Evolutionary conservation across 2,797 vertebrate species (phyloP).

Genomic region (Esox masquinongy): DNA sequence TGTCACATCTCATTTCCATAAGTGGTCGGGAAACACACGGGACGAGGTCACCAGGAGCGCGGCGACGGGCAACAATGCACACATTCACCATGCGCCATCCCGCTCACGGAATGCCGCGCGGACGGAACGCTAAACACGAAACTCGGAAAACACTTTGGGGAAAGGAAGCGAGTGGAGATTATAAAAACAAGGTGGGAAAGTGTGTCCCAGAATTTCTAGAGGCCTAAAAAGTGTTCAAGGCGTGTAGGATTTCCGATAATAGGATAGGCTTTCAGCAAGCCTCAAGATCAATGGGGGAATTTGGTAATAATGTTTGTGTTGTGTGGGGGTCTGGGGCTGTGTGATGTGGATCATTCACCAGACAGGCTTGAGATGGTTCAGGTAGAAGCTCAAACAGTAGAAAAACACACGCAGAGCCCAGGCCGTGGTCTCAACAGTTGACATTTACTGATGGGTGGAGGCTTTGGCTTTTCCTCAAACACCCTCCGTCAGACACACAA

Average conservation of each 20-base stretch:
- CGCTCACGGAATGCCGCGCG: neutral
- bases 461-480: neutral
- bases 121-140: conserved; percentile 12
- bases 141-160: conserved; percentile 14
- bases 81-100: conserved; percentile 55
- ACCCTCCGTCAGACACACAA: neutral
- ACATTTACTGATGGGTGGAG: neutral
- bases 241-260: conserved; percentile 58
- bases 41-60: conserved; percentile 38
- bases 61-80: conserved; percentile 55
- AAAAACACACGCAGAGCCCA: conserved; percentile 6
- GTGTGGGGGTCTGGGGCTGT: conserved; percentile 52
- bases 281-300: conserved; percentile 52
- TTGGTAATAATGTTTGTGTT: conserved; percentile 24
- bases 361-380: conserved; percentile 34
- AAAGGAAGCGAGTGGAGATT: conserved; percentile 8
- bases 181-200: conserved; percentile 3
- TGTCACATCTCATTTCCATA: conserved; percentile 73
- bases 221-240: conserved; percentile 38
- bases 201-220: conserved; percentile 2
- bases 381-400: conserved; percentile 7
- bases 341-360: conserved; percentile 52
- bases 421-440: conserved; percentile 9
- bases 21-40: conserved; percentile 28
- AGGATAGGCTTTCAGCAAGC: conserved; percentile 53